phyloP scores from a whole-genome alignment of 2,888 invertebrate genomes.

The Octonoba sinensis region DNA sequence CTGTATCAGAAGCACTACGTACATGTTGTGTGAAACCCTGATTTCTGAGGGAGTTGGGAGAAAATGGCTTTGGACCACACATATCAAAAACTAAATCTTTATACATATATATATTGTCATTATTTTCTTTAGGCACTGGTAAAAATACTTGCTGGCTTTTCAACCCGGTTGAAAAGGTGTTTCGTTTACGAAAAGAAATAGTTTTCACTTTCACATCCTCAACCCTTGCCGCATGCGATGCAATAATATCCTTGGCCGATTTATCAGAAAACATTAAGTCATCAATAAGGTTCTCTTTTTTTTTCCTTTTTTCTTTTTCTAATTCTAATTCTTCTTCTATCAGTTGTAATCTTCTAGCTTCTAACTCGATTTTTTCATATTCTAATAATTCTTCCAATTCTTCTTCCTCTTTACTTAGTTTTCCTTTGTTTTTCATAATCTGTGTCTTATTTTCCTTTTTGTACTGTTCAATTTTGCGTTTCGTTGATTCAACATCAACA shows the following conservation, averaged over 20 bases:
- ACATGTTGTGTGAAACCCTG: constrained; percentile 83
- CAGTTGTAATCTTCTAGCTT: constrained; percentile 79
- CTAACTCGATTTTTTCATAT: constrained; percentile 77
- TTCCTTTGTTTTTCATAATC: constrained; percentile 72
- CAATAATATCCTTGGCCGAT: constrained; percentile 88
- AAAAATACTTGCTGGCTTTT: constrained; percentile 78
- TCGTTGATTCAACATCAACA: constrained; percentile 88
- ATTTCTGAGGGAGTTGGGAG: constrained; percentile 76
- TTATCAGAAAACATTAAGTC: constrained; percentile 87
- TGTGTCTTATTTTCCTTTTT: constrained; percentile 84
- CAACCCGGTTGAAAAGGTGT: constrained; percentile 86
- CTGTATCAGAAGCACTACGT: constrained; percentile 79
- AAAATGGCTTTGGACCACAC: constrained; percentile 83
- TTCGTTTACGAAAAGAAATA: constrained; percentile 8
- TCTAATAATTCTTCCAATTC: constrained; percentile 88
- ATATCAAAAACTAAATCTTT: constrained; percentile 76
- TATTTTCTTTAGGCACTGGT: constrained; percentile 81
- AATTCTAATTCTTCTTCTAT: constrained; percentile 68
- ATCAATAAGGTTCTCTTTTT: constrained; percentile 93
- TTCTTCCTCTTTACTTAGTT: constrained; percentile 80
- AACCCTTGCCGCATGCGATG: constrained; percentile 77
- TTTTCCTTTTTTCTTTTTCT: constrained; percentile 74
- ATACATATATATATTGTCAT: constrained; percentile 83
- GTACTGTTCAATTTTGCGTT: constrained; percentile 90
- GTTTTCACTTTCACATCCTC: constrained; percentile 13